These are phyloP conservation scores for Apodemus agrarius DNA, from an alignment of 2,797 vertebrate species.

Conservation along the genomic window DNA sequence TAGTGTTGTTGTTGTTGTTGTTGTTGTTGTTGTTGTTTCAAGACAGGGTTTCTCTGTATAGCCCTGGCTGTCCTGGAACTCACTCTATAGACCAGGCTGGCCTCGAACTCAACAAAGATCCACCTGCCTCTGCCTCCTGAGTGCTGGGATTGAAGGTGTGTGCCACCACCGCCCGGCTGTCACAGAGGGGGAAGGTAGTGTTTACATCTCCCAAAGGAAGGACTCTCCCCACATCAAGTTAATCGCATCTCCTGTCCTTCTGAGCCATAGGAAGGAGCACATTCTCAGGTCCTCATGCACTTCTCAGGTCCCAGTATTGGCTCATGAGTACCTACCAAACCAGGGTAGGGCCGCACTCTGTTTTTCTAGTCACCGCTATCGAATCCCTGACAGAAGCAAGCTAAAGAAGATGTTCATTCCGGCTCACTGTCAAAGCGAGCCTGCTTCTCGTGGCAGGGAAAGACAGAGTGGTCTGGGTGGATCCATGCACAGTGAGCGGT, in stretches of 20 bases:
- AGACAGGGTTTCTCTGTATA: not conserved
- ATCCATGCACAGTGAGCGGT: rapidly evolving
- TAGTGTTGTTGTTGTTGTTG: too few relatives aligned
- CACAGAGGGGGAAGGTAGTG: not conserved
- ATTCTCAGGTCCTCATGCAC: too few relatives aligned
- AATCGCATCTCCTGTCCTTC: not conserved
- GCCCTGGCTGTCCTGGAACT: not conserved
- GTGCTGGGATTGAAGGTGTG: not conserved
- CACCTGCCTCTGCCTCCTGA: not conserved
- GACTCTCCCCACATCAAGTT: not conserved
- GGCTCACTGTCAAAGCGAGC: not conserved
- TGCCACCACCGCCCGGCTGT: not conserved
- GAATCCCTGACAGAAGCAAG: not conserved
- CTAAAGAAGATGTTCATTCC: not conserved
- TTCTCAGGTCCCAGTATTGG: not conserved
- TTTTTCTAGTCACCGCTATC: not conserved
- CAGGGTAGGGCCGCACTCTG: not conserved
- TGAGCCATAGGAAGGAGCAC: not conserved
- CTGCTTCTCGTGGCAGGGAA: not conserved
- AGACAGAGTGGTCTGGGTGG: not conserved
- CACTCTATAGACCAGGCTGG: not conserved
- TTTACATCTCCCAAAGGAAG: not conserved
- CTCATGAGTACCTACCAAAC: not conserved
- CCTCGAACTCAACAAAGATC: not conserved
- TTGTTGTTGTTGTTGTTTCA: too few relatives aligned